phyloP scores from a whole-genome alignment of 2,797 vertebrate species.

The Manis pentadactyla region DNA sequence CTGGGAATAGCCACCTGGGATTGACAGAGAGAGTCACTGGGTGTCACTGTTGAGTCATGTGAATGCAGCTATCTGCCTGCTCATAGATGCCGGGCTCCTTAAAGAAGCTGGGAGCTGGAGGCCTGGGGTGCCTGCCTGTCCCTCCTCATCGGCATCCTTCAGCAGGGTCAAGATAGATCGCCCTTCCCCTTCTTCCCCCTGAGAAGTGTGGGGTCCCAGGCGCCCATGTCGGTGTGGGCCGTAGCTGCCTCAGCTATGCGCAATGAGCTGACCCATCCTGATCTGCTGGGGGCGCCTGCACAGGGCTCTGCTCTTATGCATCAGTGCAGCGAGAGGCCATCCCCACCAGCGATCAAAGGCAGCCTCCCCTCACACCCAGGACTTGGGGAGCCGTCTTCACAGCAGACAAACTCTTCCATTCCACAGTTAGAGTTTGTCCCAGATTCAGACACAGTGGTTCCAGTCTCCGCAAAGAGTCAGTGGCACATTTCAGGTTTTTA shows the following conservation, averaged over 20 bases:
- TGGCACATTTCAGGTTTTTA: not conserved
- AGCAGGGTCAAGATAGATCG: not conserved
- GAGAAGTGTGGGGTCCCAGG: not conserved
- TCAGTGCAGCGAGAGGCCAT: not conserved
- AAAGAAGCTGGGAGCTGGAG: conserved; percentile 53
- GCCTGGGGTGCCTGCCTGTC: not conserved
- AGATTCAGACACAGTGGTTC: not conserved
- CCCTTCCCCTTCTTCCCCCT: not conserved
- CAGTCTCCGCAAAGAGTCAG: not conserved
- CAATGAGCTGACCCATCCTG: conserved; percentile 48
- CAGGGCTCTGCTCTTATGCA: not conserved
- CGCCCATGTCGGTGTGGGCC: not conserved
- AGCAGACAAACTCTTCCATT: not conserved
- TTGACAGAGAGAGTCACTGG: conserved; percentile 87
- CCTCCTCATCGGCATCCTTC: conserved; percentile 4
- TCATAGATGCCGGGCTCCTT: conserved; percentile 57
- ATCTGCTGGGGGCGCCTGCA: not conserved
- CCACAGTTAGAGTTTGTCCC: not conserved
- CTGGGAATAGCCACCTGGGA: conserved; percentile 80
- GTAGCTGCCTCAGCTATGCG: conserved; percentile 7
- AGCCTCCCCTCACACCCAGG: not conserved
- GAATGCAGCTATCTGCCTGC: conserved; percentile 70
- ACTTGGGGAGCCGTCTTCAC: not conserved
- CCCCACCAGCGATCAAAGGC: not conserved
- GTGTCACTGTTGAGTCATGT: conserved; percentile 90